Percentiles rank a stretch among this genome's conserved stretches.
Evolutionary conservation across 2,113 vertebrate species (phyloP).

Genomic region (Istiophorus platypterus): DNA sequence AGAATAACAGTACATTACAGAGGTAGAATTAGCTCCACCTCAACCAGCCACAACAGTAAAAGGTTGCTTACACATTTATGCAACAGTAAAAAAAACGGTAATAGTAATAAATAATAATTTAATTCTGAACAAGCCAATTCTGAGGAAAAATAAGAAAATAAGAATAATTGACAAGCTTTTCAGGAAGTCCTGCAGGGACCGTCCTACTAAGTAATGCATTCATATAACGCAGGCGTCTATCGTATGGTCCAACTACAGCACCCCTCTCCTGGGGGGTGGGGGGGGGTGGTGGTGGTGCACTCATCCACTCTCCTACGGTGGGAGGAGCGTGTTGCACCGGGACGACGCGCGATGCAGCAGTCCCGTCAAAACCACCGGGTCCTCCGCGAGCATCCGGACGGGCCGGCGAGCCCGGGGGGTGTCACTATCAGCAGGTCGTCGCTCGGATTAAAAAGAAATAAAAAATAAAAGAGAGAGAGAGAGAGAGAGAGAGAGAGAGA

Average conservation of each 20-base stretch:
- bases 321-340: slow-evolving; percentile 74
- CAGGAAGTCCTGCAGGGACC: neutral
- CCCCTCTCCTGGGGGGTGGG: neutral
- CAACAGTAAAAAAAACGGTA: neutral
- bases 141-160: neutral
- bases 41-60: neutral
- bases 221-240: no score
- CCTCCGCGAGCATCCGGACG: slow-evolving; percentile 35
- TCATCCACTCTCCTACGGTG: slow-evolving; percentile 43
- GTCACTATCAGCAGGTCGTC: slow-evolving; percentile 11
- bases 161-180: no score
- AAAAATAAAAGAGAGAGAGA: no score
- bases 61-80: neutral
- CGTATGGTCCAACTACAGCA: neutral
- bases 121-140: neutral
- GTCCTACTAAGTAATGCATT: neutral
- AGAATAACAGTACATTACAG: no score
- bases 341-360: slow-evolving; percentile 69
- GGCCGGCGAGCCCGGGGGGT: slow-evolving; percentile 49
- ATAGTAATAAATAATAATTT: neutral
- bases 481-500: neutral
- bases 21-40: neutral
- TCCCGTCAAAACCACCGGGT: slow-evolving; percentile 57
- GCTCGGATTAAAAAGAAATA: slow-evolving; percentile 40
- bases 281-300: slow-evolving; percentile 55